These are phyloP conservation scores for Perizoma flavofasciatum DNA, from an alignment of 2,888 invertebrate species.

Conservation along the genomic window DNA sequence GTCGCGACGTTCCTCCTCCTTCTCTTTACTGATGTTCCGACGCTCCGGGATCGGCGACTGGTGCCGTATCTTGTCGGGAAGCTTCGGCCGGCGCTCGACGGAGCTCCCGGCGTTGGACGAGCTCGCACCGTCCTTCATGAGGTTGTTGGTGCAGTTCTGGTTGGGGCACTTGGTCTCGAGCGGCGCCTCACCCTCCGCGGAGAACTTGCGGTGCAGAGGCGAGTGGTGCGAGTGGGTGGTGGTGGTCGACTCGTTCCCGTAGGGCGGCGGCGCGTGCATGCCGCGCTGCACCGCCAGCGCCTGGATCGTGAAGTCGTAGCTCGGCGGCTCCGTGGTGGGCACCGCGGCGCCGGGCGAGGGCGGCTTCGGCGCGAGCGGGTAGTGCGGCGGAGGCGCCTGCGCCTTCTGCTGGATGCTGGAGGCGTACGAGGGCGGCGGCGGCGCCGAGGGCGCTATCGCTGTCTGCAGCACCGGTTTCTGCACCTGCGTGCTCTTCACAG, in stretches of 20 bases:
- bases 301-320: constrained; percentile 96
- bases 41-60: constrained; percentile 98
- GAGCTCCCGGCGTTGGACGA: constrained; percentile 82
- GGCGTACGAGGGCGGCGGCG: constrained; percentile 93
- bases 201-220: constrained; percentile 88
- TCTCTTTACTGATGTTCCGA: constrained; percentile 94
- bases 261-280: constrained; percentile 88
- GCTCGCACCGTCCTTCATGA: constrained; percentile 80
- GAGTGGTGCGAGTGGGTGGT: constrained; percentile 81
- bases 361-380: constrained; percentile 80
- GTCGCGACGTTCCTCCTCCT: constrained; percentile 94
- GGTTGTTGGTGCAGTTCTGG: constrained; percentile 79
- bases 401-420: constrained; percentile 91
- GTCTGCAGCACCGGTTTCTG: constrained; percentile 98
- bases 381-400: constrained; percentile 78
- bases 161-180: constrained; percentile 80
- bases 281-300: constrained; percentile 89
- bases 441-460: constrained; percentile 95
- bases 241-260: constrained; percentile 77
- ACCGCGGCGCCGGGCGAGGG: constrained; percentile 82
- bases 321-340: constrained; percentile 94
- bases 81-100: constrained; percentile 69
- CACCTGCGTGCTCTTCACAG: constrained; percentile 97
- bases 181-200: constrained; percentile 83
- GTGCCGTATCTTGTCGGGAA: constrained; percentile 91